phyloP scores from a whole-genome alignment of 92 coral and sea anemone genomes.

The Desmophyllum pertusum region DNA sequence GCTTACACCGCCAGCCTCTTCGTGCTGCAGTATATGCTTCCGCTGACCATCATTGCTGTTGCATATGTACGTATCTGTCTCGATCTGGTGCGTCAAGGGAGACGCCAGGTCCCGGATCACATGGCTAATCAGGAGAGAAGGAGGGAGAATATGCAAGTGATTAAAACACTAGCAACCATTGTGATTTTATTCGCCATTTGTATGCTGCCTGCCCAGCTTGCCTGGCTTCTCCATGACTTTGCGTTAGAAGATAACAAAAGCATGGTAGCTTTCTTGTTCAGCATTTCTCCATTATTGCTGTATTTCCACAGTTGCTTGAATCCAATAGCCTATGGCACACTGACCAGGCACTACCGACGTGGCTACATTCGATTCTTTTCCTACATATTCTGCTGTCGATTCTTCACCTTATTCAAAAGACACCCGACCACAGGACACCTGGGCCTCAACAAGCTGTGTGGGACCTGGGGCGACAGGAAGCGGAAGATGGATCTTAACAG shows the following conservation, averaged over 20 bases:
- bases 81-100: constrained; percentile 79
- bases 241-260: constrained; percentile 63
- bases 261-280: constrained; percentile 61
- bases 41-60: constrained; percentile 84
- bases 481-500: not conserved
- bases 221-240: constrained; percentile 95
- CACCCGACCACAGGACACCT: not conserved
- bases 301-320: constrained; percentile 90
- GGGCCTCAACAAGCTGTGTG: constrained; percentile 17
- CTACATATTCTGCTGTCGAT: constrained; percentile 70
- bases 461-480: constrained; percentile 17
- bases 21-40: constrained; percentile 77
- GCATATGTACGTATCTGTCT: constrained; percentile 90
- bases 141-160: constrained; percentile 90
- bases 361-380: constrained; percentile 80
- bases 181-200: constrained; percentile 88
- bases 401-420: constrained; percentile 1
- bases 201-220: constrained; percentile 91
- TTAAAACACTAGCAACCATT: constrained; percentile 89
- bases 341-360: constrained; percentile 87
- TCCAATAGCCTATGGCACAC: constrained; percentile 90
- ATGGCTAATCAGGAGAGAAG: constrained; percentile 66
- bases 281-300: constrained; percentile 74
- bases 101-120: constrained; percentile 38
- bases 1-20: constrained; percentile 86